These are phyloP conservation scores for Scaptomyza graminum DNA, from an alignment of 1,140 invertebrate species.

Conservation along the genomic window DNA sequence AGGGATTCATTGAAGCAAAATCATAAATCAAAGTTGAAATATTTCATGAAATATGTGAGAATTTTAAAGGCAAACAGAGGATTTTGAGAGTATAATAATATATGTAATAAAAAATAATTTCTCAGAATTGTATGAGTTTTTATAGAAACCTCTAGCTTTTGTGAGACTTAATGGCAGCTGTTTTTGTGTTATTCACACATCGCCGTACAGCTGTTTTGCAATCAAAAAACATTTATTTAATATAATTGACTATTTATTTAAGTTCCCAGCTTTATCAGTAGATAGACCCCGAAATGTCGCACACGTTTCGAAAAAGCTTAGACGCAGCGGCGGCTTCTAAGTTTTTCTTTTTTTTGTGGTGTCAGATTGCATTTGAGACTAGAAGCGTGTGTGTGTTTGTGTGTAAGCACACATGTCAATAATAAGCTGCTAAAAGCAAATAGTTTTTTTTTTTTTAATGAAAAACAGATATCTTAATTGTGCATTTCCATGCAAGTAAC, in stretches of 20 bases:
- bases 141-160: too few relatives aligned
- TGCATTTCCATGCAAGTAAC: background rate
- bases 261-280: background rate
- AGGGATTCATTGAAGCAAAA: background rate
- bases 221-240: background rate
- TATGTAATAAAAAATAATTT: background rate
- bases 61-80: background rate
- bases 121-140: too few relatives aligned
- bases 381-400: background rate
- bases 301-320: slow-evolving; percentile 5
- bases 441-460: slow-evolving; percentile 18
- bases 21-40: slow-evolving; percentile 14
- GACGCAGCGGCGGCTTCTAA: background rate
- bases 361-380: slow-evolving; percentile 22
- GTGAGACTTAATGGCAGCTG: slow-evolving; percentile 5
- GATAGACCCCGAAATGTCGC: background rate
- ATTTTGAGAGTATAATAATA: too few relatives aligned
- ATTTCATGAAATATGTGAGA: background rate
- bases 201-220: slow-evolving; percentile 14
- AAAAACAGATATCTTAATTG: slow-evolving; percentile 19
- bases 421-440: slow-evolving; percentile 24
- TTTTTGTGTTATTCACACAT: background rate
- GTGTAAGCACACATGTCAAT: slow-evolving; percentile 17
- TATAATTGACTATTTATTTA: slow-evolving; percentile 12
- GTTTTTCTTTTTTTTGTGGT: slow-evolving; percentile 21